These are phyloP conservation scores for Caenorhabditis sulstoni DNA, from an alignment of 2,888 invertebrate species.

Conservation along the genomic window DNA sequence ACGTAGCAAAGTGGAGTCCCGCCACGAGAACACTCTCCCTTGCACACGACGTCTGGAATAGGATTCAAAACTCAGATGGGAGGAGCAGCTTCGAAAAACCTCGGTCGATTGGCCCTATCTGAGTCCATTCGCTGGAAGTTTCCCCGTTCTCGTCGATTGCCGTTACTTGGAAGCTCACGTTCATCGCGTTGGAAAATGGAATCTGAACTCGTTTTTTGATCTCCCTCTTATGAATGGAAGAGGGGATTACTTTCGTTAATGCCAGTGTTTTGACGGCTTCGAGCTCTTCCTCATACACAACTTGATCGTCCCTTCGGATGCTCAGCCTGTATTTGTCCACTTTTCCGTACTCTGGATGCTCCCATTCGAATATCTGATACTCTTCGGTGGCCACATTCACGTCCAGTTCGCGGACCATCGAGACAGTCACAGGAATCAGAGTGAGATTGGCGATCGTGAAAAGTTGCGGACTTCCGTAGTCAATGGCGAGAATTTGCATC, in stretches of 20 bases:
- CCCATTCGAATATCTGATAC: constrained; percentile 80
- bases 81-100: constrained; percentile 50
- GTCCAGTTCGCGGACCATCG: constrained; percentile 72
- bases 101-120: constrained; percentile 69
- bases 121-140: constrained; percentile 73
- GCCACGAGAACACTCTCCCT: constrained; percentile 74
- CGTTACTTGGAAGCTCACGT: constrained; percentile 69
- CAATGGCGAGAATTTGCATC: constrained; percentile 73
- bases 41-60: constrained; percentile 70
- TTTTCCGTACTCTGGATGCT: constrained; percentile 74
- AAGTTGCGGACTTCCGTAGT: constrained; percentile 79
- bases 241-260: constrained; percentile 65
- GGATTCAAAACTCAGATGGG: too few species aligned
- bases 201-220: constrained; percentile 46
- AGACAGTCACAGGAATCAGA: constrained; percentile 78
- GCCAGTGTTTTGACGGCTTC: constrained; percentile 69
- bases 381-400: constrained; percentile 78
- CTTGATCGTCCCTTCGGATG: constrained; percentile 58
- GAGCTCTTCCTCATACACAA: constrained; percentile 67
- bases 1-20: constrained; percentile 78
- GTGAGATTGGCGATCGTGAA: constrained; percentile 75
- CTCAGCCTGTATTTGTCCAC: constrained; percentile 71
- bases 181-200: constrained; percentile 60
- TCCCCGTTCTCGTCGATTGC: constrained; percentile 76
- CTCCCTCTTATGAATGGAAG: too few species aligned